Evolutionary conservation across 1,140 invertebrate genomes (phyloP).

Genomic region (Augochlora pura): DNA sequence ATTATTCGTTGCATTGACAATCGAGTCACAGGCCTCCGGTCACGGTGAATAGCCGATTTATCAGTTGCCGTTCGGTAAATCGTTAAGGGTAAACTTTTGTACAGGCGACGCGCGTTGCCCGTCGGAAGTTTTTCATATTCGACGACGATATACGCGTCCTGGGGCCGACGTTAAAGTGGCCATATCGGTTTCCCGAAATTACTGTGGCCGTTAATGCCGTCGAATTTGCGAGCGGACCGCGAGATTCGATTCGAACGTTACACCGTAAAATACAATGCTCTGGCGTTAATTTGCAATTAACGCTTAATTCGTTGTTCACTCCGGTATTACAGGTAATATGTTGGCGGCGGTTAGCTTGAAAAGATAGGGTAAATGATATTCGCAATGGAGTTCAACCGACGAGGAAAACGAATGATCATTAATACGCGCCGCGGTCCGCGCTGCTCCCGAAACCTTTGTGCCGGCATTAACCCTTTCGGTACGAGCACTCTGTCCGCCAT

Average conservation of each 20-base stretch:
- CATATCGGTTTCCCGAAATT: background rate
- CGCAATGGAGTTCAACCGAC: too few species aligned
- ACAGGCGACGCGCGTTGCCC: too few species aligned
- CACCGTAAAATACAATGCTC: background rate
- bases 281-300: background rate
- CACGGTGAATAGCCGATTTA: too few species aligned
- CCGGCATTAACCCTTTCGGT: too few species aligned
- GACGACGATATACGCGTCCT: background rate
- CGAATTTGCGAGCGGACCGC: background rate
- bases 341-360: background rate
- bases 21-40: too few species aligned
- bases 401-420: background rate
- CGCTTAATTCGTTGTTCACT: constrained; percentile 8
- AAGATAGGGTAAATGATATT: background rate
- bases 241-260: constrained; percentile 5
- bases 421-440: too few species aligned
- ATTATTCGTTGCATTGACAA: too few species aligned
- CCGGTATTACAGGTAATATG: constrained; percentile 1
- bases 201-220: background rate
- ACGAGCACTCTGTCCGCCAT: too few species aligned
- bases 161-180: constrained; percentile 10
- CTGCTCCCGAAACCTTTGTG: too few species aligned
- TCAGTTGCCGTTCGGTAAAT: too few species aligned
- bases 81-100: too few species aligned
- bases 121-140: too few species aligned